Percentiles rank a stretch among this genome's conserved stretches.
phyloP scores from a whole-genome alignment of 2,113 vertebrate genomes.

The Hippocampus zosterae region DNA sequence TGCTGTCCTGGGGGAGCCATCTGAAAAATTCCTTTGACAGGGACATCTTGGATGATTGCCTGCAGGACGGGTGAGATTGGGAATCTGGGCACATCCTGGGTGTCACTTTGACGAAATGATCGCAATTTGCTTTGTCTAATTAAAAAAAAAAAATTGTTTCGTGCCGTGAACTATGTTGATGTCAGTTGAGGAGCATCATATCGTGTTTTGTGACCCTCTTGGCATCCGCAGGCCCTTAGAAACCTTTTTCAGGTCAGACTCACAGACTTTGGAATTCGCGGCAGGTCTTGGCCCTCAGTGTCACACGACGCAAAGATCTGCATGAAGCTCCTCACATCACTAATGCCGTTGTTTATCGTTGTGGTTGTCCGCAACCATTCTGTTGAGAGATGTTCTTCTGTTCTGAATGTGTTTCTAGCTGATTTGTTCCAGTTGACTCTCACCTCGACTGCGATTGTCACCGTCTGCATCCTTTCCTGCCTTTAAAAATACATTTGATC shows the following conservation, averaged over 20 bases:
- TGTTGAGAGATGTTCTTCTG: not conserved
- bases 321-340: too few relatives aligned
- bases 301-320: too few relatives aligned
- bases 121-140: too few relatives aligned
- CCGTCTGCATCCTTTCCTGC: not conserved
- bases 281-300: too few relatives aligned
- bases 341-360: not conserved
- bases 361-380: not conserved
- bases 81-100: not conserved
- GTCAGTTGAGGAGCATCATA: too few relatives aligned
- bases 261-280: too few relatives aligned
- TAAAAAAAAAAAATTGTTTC: too few relatives aligned
- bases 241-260: too few relatives aligned
- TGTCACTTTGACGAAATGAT: not conserved
- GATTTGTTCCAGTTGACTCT: constrained; percentile 18
- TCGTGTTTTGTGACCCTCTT: too few relatives aligned
- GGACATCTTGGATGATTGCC: constrained; percentile 82
- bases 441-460: not conserved
- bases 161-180: too few relatives aligned
- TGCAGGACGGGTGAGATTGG: constrained; percentile 79
- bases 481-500: constrained; percentile 8
- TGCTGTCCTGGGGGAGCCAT: constrained; percentile 90
- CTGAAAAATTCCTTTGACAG: constrained; percentile 85
- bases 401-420: not conserved
- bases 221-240: too few relatives aligned